Evolutionary conservation across 2,797 vertebrate genomes (phyloP).

Genomic region (Melanotaenia boesemani): DNA sequence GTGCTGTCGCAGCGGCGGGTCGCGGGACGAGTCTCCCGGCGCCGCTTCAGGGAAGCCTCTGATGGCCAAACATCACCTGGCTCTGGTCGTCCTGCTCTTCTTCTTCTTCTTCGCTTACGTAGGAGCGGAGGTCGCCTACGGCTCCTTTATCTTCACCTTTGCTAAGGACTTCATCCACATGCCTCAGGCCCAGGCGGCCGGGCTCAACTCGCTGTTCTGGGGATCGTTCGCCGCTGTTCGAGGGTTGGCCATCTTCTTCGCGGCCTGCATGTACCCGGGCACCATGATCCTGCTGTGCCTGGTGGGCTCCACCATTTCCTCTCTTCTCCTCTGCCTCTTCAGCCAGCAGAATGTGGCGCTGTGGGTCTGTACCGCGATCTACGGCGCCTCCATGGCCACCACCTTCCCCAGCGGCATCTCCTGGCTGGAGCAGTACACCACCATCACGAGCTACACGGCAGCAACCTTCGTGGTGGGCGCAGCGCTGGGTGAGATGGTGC

Average conservation of each 20-base stretch:
- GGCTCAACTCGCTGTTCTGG: conserved; percentile 94
- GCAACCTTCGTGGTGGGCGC: conserved; percentile 90
- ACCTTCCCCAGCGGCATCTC: conserved; percentile 94
- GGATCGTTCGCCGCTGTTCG: conserved; percentile 87
- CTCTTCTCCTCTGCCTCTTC: conserved; percentile 86
- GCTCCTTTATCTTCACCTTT: conserved; percentile 92
- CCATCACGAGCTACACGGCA: conserved; percentile 83
- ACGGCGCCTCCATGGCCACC: conserved; percentile 91
- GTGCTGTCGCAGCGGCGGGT: conserved; percentile 69
- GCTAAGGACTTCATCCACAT: conserved; percentile 82
- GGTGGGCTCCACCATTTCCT: conserved; percentile 82
- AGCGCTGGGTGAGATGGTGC: conserved; percentile 91
- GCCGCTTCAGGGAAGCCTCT: conserved; percentile 54
- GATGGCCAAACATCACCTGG: conserved; percentile 85
- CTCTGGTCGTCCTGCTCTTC: conserved; percentile 87
- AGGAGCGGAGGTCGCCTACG: conserved; percentile 92
- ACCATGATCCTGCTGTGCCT: conserved; percentile 91
- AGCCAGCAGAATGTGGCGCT: conserved; percentile 63
- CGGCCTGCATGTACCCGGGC: conserved; percentile 85
- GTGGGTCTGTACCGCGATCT: conserved; percentile 86
- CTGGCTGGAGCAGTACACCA: conserved; percentile 95
- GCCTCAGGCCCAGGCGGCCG: conserved; percentile 82
- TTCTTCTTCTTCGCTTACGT: conserved; percentile 94
- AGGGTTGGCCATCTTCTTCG: conserved; percentile 89
- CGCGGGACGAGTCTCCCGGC: conserved; percentile 61